Evolutionary conservation across 2,113 vertebrate genomes (phyloP).

Genomic region (Salvelinus fontinalis): DNA sequence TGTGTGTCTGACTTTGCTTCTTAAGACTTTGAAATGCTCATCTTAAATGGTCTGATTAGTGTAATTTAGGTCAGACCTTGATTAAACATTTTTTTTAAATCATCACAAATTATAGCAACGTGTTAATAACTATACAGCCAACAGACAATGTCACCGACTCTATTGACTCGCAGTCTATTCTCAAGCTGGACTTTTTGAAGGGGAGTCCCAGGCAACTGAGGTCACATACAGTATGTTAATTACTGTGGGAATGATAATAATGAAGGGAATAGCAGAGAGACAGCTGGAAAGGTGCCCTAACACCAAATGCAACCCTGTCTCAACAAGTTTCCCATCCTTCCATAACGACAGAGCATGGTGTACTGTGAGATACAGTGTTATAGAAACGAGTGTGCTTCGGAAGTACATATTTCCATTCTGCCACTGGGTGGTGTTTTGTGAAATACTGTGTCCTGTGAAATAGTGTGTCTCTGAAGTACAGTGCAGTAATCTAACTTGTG

Average conservation of each 20-base stretch:
- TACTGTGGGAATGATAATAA: too few relatives aligned
- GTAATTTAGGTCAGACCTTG: conserved; percentile 21
- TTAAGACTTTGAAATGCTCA: not conserved
- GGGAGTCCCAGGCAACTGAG: not conserved
- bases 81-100: conserved; percentile 31
- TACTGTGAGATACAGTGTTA: not conserved
- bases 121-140: conserved; percentile 20
- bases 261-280: too few relatives aligned
- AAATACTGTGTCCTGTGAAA: too few relatives aligned
- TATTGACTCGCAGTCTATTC: not conserved
- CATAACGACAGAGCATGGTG: conserved; percentile 10
- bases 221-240: conserved; percentile 22
- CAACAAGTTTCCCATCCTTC: too few relatives aligned
- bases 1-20: not conserved
- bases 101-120: conserved; percentile 28
- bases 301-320: too few relatives aligned
- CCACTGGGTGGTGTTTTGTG: not conserved
- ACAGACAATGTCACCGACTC: conserved; percentile 11
- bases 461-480: not conserved
- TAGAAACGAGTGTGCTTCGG: not conserved
- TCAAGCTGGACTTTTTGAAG: not conserved
- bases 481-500: not conserved
- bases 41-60: conserved; percentile 11
- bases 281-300: too few relatives aligned
- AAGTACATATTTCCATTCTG: not conserved